Base-by-base conservation (phyloP, 2,888 invertebrate genomes). In the Nezara viridula region DNA sequence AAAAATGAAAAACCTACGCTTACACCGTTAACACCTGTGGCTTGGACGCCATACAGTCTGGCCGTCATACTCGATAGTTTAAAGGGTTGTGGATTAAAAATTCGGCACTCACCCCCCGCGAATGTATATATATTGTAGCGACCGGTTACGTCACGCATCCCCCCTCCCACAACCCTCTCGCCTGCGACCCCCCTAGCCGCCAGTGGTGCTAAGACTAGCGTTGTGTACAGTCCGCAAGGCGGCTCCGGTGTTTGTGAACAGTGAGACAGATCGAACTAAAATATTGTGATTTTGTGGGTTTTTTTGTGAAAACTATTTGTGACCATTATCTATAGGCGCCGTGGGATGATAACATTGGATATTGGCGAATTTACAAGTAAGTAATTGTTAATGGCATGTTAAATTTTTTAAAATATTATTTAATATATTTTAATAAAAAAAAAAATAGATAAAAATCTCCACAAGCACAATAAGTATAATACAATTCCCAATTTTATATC, bases 271-370 rank as follows among this genome's bases (percentile, higher is more conserved):
- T 19, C 77, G 77, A 77, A 77, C 77, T 77, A 21, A 77, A 40
- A 21, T 40, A 21, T 77, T 40, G 40, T 40, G 40, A 21, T 24
- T 9, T 77, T 40, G 21, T 21, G 40, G 40, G 9, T 40, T 77
- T 77, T 77, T 77, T 40, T 77, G 77, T 77, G 77, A 77, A 77
- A 77, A 37, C 40, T 40, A 6, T 77, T 77, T 77, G 77, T 77
- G 77, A 44, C 24, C 77, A 24, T 24, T 14, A 44, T 44, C 77
- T 21, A 6, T n/a, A 40, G 21, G 40, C 77, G 77, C 24, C 16
- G 77, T 77, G 77, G 77, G 24, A 77, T 77, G 77, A 37, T 77
- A 77, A 77, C 40, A 77, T 77, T 77, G 77, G 77, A 77, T 77
- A 77, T 77, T 77, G 77, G 77, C 40, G 40, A 40, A 40, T 77